phyloP scores from a whole-genome alignment of 2,888 invertebrate genomes.

The Alsophila aescularia region DNA sequence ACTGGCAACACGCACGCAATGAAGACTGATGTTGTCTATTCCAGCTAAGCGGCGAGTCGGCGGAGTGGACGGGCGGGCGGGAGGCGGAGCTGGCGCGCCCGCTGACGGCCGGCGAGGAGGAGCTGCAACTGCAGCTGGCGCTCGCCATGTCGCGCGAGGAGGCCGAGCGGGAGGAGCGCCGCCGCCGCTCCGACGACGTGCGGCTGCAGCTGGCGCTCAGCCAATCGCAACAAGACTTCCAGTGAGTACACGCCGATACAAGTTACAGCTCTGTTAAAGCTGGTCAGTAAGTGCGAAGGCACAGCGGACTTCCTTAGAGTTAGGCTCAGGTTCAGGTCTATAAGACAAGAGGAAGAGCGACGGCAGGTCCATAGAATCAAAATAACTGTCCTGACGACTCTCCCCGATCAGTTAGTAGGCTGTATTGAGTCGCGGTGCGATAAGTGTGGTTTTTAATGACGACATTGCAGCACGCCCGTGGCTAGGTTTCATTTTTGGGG shows the following conservation, averaged over 20 bases:
- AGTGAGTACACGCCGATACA: conserved; percentile 78
- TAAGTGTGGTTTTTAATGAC: no score
- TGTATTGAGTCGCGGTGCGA: no score
- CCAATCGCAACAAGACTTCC: conserved; percentile 97
- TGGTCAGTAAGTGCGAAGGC: no score
- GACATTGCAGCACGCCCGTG: no score
- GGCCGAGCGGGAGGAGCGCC: conserved; percentile 97
- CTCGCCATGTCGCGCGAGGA: conserved; percentile 99
- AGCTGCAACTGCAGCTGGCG: conserved; percentile 98
- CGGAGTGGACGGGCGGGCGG: conserved; percentile 76
- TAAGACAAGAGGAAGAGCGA: no score
- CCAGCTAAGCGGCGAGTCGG: conserved; percentile 48
- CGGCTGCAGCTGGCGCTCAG: conserved; percentile 97
- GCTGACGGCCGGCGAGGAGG: conserved; percentile 98
- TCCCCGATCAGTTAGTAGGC: no score
- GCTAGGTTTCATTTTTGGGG: no score
- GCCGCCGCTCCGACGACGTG: conserved; percentile 97
- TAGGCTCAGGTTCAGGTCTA: neutral
- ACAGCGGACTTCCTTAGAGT: no score
- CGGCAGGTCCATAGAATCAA: no score
- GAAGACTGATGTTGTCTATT: no score
- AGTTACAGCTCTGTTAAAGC: neutral
- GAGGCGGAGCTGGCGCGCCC: conserved; percentile 97
- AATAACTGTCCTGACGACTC: no score
- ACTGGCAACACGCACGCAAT: no score